Conservation (phyloP, 2,113 vertebrate species). For the Carassius carassius region DNA sequence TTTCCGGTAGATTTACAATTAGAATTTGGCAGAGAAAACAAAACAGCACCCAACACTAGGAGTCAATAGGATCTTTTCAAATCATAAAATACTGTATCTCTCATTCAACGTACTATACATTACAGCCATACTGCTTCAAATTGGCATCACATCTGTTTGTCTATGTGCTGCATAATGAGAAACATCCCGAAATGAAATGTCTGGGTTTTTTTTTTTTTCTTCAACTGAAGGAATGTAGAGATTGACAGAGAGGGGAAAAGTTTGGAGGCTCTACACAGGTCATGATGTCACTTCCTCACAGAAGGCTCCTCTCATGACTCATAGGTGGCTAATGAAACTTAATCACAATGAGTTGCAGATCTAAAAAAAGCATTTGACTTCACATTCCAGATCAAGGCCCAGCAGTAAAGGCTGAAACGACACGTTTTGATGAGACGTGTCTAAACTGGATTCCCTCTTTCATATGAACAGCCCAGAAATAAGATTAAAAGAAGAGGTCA, state of each 20-base stretch:
- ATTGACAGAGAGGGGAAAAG: neutral
- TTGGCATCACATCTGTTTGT: neutral
- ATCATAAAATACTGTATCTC: neutral
- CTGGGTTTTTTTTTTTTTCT: neutral
- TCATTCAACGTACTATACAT: neutral
- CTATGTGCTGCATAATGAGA: neutral
- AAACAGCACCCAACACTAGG: neutral
- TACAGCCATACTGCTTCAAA: neutral
- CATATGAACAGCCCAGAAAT: neutral
- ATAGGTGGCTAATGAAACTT: neutral
- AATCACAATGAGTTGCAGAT: neutral
- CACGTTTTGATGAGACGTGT: neutral
- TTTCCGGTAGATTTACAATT: neutral
- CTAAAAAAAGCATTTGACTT: constrained; percentile 14
- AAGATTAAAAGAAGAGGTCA: neutral
- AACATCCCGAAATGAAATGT: neutral
- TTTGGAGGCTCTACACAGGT: neutral
- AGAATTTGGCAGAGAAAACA: neutral
- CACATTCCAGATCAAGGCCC: neutral
- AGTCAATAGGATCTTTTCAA: neutral
- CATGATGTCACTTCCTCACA: constrained; percentile 28
- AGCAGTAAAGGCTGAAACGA: neutral
- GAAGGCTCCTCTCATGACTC: neutral
- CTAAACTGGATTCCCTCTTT: neutral
- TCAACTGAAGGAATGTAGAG: neutral